Evolutionary conservation across 1,140 invertebrate genomes (phyloP).

Genomic region (Antheraea mylitta): DNA sequence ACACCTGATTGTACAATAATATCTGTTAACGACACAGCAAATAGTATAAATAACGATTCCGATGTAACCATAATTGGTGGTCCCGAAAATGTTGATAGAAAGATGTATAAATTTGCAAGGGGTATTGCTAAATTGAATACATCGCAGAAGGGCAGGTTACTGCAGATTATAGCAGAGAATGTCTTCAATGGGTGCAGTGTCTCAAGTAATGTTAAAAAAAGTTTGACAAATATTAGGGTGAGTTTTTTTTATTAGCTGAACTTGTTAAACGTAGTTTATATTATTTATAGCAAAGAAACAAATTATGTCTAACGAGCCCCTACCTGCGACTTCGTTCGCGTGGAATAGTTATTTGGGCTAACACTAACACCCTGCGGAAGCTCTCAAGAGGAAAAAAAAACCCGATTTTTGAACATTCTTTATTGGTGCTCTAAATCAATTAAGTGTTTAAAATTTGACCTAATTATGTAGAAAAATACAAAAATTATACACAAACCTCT

Average conservation of each 20-base stretch:
- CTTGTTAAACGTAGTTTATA: too few relatives aligned
- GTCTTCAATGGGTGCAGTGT: slow-evolving; percentile 51
- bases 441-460: too few relatives aligned
- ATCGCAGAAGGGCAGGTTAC: slow-evolving; percentile 42
- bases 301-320: too few relatives aligned
- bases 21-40: slow-evolving; percentile 23
- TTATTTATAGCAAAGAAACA: too few relatives aligned
- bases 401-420: too few relatives aligned
- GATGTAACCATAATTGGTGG: slow-evolving; percentile 45
- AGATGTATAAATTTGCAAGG: slow-evolving; percentile 45
- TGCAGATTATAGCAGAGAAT: slow-evolving; percentile 56
- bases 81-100: slow-evolving; percentile 24
- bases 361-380: too few relatives aligned
- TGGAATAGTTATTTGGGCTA: too few relatives aligned
- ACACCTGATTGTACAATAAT: slow-evolving; percentile 31
- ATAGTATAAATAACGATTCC: slow-evolving; percentile 55
- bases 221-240: slow-evolving; percentile 18
- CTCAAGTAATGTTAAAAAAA: slow-evolving; percentile 23
- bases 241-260: not conserved
- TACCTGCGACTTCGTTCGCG: too few relatives aligned
- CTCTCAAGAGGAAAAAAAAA: too few relatives aligned
- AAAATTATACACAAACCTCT: too few relatives aligned
- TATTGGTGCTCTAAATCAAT: too few relatives aligned
- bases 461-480: too few relatives aligned
- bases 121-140: slow-evolving; percentile 56